Percentiles rank a stretch among this genome's conserved stretches.
phyloP scores from a whole-genome alignment of 2,113 vertebrate genomes.

The Pachycephala philippinensis region DNA sequence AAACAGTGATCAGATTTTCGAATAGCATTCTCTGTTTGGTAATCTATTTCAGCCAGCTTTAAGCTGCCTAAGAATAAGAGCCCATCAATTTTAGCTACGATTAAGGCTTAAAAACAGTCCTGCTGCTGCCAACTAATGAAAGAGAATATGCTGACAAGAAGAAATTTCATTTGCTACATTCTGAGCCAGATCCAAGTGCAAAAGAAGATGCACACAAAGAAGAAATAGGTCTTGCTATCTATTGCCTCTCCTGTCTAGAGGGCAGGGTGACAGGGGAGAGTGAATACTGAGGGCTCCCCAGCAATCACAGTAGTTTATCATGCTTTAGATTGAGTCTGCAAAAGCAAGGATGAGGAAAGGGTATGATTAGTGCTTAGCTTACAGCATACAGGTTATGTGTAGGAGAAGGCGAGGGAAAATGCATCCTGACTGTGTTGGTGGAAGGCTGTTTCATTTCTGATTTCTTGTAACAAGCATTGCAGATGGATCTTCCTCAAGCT shows the following conservation, averaged over 20 bases:
- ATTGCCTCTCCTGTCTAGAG: neutral
- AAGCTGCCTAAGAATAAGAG: constrained; percentile 8
- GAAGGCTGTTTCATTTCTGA: neutral
- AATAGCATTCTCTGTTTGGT: neutral
- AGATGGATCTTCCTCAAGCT: neutral
- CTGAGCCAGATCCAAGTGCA: neutral
- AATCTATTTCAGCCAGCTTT: constrained; percentile 20
- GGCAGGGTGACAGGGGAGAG: neutral
- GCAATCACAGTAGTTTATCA: neutral
- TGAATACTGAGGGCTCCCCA: neutral
- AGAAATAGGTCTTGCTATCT: neutral
- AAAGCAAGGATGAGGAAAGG: neutral
- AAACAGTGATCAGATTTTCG: neutral
- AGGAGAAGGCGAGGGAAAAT: neutral
- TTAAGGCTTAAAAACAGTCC: constrained; percentile 7
- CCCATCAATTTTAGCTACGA: neutral
- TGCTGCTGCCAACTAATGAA: constrained; percentile 8
- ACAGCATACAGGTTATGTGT: neutral
- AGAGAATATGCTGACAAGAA: neutral
- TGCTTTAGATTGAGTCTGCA: neutral
- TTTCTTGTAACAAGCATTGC: neutral
- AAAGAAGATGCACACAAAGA: neutral
- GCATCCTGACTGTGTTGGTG: neutral
- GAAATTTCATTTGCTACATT: neutral
- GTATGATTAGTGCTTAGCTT: neutral